Conservation (phyloP, 2,888 invertebrate species). For the Dexiosoma caninum region DNA sequence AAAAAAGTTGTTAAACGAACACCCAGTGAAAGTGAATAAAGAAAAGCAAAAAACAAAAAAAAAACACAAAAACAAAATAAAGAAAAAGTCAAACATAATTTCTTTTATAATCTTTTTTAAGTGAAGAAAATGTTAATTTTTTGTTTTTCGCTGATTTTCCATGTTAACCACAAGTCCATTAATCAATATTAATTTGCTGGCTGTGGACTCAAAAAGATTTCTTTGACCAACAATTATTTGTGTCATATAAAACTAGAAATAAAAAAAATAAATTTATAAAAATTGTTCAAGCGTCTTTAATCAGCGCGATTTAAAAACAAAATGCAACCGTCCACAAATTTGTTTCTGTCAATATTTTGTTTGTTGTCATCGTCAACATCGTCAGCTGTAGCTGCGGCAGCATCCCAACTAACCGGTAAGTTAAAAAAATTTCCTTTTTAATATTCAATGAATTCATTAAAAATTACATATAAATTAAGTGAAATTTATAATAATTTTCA, state of each 20-base stretch:
- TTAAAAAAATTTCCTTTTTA: not conserved
- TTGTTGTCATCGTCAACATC: constrained; percentile 23
- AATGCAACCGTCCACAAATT: constrained; percentile 41
- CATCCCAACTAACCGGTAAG: constrained; percentile 43
- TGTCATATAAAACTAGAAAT: constrained; percentile 39
- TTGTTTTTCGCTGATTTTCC: not conserved
- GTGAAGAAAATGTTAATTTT: constrained; percentile 24
- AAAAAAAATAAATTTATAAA: constrained; percentile 2
- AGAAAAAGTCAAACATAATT: too few relatives aligned
- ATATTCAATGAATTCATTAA: constrained; percentile 12
- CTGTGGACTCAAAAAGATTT: constrained; percentile 24
- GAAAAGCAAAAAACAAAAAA: constrained; percentile 12
- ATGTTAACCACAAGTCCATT: constrained; percentile 42
- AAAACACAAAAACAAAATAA: too few relatives aligned
- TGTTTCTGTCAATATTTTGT: constrained; percentile 41
- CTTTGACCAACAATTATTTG: constrained; percentile 28
- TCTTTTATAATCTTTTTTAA: constrained; percentile 13
- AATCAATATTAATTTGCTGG: constrained; percentile 22
- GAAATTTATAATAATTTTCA: not conserved
- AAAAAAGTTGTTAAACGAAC: constrained; percentile 5
- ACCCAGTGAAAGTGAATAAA: constrained; percentile 54
- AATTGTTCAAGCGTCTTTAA: constrained; percentile 17
- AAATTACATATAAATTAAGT: not conserved
- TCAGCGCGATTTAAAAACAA: constrained; percentile 33
- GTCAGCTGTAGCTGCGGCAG: not conserved